Evolutionary conservation across 1,140 invertebrate genomes (phyloP).

Genomic region (Phenacoccus solenopsis): DNA sequence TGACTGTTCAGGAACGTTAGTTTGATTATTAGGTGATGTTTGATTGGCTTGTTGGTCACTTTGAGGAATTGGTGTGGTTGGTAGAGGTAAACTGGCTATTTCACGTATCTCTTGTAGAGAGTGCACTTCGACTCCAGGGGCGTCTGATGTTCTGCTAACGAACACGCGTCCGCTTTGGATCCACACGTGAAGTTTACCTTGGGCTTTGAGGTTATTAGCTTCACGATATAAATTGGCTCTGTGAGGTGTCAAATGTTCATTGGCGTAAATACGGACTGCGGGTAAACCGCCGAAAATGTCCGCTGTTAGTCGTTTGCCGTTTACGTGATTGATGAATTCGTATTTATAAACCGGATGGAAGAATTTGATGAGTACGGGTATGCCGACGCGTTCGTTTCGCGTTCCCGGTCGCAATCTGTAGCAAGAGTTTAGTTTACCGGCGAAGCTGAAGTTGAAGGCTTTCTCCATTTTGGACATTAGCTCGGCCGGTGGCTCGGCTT

Average conservation of each 20-base stretch:
- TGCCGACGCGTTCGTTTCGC: neutral
- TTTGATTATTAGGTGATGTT: too few species aligned
- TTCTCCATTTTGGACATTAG: neutral
- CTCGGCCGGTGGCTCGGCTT: neutral
- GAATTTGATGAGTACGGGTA: neutral
- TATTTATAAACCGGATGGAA: neutral
- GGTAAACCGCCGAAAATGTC: neutral
- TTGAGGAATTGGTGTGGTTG: too few species aligned
- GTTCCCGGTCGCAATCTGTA: neutral
- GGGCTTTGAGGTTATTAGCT: neutral
- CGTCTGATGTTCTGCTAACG: neutral
- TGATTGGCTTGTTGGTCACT: too few species aligned
- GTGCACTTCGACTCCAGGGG: neutral
- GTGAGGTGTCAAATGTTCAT: neutral
- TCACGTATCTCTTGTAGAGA: neutral
- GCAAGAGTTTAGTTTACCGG: neutral
- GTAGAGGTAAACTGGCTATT: neutral
- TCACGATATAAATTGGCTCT: neutral
- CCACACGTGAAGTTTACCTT: neutral
- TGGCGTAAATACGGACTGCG: neutral
- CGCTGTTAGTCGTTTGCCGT: neutral
- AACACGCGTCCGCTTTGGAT: neutral
- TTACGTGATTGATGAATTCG: neutral
- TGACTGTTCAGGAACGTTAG: too few species aligned
- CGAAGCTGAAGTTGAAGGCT: neutral